These are phyloP conservation scores for Grapholita molesta DNA, from an alignment of 1,140 invertebrate genomes.

Conservation along the genomic window DNA sequence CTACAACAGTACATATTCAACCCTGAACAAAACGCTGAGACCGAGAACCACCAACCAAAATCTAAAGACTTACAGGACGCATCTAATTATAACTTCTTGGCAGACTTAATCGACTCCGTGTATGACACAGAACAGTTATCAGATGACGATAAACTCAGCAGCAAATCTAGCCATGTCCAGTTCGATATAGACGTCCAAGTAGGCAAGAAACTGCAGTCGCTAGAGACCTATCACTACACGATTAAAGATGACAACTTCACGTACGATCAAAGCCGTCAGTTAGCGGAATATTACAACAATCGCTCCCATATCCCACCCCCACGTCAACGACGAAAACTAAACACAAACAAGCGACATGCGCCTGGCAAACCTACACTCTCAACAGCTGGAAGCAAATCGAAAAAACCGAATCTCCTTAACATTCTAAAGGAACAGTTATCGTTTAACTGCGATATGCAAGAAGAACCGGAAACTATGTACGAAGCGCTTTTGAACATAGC, in stretches of 20 bases:
- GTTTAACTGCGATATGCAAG: constrained; percentile 22
- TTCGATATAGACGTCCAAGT: constrained; percentile 42
- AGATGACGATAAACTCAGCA: background rate
- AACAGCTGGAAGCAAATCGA: constrained; percentile 22
- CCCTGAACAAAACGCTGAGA: background rate
- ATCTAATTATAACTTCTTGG: constrained; percentile 44
- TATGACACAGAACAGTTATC: constrained; percentile 38
- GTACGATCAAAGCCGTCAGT: background rate
- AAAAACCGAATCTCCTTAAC: constrained; percentile 39
- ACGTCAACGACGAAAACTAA: background rate
- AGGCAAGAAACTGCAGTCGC: constrained; percentile 34
- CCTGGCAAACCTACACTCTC: background rate
- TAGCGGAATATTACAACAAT: background rate
- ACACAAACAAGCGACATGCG: background rate
- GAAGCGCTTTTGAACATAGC: constrained; percentile 46
- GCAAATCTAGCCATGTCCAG: constrained; percentile 21
- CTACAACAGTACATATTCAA: background rate
- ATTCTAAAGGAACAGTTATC: constrained; percentile 44
- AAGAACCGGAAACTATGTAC: constrained; percentile 45
- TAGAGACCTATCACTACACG: background rate
- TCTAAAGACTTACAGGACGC: background rate
- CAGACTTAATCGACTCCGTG: constrained; percentile 49
- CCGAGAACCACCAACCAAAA: background rate
- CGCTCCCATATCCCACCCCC: background rate
- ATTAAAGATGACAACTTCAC: background rate